phyloP scores from a whole-genome alignment of 2,113 vertebrate genomes.

The Eidolon helvum region DNA sequence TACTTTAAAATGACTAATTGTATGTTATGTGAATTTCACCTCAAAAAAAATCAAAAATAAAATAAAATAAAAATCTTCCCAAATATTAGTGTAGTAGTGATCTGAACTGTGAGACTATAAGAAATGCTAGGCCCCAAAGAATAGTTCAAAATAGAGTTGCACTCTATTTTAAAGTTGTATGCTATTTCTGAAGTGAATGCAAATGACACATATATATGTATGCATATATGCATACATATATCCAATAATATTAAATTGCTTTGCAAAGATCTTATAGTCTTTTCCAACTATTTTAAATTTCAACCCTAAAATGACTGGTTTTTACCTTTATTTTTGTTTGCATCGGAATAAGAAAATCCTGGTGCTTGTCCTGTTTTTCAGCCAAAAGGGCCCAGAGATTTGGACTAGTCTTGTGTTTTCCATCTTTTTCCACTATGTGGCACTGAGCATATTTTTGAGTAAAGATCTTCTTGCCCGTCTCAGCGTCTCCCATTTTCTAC shows the following conservation, averaged over 20 bases:
- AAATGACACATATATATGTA: not conserved
- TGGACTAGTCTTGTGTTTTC: slow-evolving; percentile 88
- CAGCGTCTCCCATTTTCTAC: slow-evolving; percentile 83
- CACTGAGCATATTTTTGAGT: slow-evolving; percentile 89
- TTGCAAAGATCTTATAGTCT: not conserved
- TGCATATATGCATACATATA: not conserved
- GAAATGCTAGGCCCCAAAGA: not conserved
- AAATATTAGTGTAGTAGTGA: not conserved
- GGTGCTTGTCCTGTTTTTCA: slow-evolving; percentile 85
- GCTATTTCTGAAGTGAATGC: not conserved
- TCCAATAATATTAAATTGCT: not conserved
- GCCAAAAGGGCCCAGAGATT: slow-evolving; percentile 88
- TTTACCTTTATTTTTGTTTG: slow-evolving; percentile 91
- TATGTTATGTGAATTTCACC: not conserved
- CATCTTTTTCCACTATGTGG: slow-evolving; percentile 85
- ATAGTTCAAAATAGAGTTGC: not conserved
- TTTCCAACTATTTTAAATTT: slow-evolving; percentile 31
- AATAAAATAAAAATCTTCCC: not conserved
- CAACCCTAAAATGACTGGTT: slow-evolving; percentile 14
- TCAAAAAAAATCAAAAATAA: not conserved
- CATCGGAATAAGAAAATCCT: slow-evolving; percentile 86
- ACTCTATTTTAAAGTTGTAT: not conserved
- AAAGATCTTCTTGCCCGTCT: slow-evolving; percentile 88
- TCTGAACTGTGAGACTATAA: not conserved
- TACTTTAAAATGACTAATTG: not conserved